These are phyloP conservation scores for Mechanitis mazaeus DNA, from an alignment of 2,888 invertebrate species.

Conservation along the genomic window DNA sequence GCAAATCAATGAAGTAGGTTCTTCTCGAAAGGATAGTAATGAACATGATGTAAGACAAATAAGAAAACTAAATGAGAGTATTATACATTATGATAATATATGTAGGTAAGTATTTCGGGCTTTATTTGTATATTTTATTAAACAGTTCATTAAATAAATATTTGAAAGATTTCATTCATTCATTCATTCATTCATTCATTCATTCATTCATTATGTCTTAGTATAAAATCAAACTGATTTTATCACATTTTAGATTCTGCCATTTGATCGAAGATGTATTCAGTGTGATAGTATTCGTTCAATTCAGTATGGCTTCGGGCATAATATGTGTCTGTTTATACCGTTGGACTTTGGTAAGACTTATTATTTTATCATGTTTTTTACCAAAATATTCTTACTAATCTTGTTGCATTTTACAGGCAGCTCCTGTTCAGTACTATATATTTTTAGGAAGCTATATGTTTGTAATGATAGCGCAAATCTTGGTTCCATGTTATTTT, in stretches of 20 bases:
- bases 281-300: slow-evolving; percentile 46
- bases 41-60: slow-evolving; percentile 24
- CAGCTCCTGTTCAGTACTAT: slow-evolving; percentile 44
- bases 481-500: slow-evolving; percentile 56
- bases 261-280: slow-evolving; percentile 46
- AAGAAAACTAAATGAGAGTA: slow-evolving; percentile 39
- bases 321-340: slow-evolving; percentile 56
- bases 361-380: background rate
- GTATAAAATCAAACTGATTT: background rate
- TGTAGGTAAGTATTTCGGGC: slow-evolving; percentile 39
- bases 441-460: slow-evolving; percentile 52
- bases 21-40: background rate
- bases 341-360: slow-evolving; percentile 54
- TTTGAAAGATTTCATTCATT: no score
- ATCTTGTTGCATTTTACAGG: slow-evolving; percentile 33
- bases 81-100: slow-evolving; percentile 46
- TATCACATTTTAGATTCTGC: slow-evolving; percentile 45
- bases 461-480: slow-evolving; percentile 46
- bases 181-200: no score
- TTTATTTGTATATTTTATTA: background rate
- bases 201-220: no score
- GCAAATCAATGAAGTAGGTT: background rate
- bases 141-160: no score
- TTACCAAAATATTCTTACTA: background rate
- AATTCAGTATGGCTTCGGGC: slow-evolving; percentile 51